Conservation (phyloP, 2,113 vertebrate species). For the Alethe castanea region DNA sequence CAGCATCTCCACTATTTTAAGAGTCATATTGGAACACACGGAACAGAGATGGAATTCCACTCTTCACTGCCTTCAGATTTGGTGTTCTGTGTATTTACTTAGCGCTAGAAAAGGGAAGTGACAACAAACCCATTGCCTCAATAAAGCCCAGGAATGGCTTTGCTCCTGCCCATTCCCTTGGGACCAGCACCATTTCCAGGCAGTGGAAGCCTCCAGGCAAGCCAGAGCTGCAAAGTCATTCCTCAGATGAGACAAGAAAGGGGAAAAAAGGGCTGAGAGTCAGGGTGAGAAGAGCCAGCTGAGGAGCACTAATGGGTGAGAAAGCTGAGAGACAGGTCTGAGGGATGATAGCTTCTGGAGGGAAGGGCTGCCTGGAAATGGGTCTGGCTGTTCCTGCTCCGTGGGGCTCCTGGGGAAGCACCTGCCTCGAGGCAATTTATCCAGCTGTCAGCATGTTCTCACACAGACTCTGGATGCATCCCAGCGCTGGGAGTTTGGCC, state of each 20-base stretch:
- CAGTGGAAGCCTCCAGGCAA: neutral
- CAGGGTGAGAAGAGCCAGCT: neutral
- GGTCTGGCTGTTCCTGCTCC: neutral
- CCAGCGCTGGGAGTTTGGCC: neutral
- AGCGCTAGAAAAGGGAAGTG: neutral
- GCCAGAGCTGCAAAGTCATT: neutral
- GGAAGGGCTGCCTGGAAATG: neutral
- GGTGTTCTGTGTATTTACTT: slow-evolving; percentile 6
- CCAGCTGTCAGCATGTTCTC: neutral
- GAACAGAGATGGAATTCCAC: slow-evolving; percentile 17
- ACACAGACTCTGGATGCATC: neutral
- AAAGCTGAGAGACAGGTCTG: neutral
- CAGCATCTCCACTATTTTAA: slow-evolving; percentile 27
- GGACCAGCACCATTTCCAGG: neutral
- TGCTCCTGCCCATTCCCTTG: neutral
- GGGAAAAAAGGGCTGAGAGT: neutral
- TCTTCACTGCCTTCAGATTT: slow-evolving; percentile 12
- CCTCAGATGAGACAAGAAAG: neutral
- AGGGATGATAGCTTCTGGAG: neutral
- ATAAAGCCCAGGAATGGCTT: neutral
- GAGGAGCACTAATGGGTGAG: neutral
- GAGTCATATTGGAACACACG: slow-evolving; percentile 15
- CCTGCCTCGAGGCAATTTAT: neutral
- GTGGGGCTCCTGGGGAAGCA: neutral
- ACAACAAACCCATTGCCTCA: slow-evolving; percentile 4